A percentile compares a stretch with the other conserved stretches of the same genome.
These are phyloP conservation scores for Sarcophaga peregrina DNA, from an alignment of 1,140 invertebrate species.

Conservation along the genomic window DNA sequence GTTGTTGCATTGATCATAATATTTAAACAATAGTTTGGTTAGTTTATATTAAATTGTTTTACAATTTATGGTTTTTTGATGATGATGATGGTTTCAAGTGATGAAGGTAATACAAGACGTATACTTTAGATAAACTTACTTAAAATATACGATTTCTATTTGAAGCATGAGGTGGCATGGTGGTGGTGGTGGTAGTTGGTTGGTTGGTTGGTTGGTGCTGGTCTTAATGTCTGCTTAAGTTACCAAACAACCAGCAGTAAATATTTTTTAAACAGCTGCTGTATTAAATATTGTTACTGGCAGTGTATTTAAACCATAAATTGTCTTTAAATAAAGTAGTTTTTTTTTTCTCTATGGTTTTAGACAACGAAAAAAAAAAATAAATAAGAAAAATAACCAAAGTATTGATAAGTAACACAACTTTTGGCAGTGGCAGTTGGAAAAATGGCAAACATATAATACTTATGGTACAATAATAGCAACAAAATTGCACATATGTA, in stretches of 20 bases:
- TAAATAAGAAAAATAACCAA: neutral
- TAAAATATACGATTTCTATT: conserved; percentile 27
- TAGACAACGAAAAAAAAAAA: neutral
- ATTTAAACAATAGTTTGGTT: conserved; percentile 34
- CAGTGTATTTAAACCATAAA: conserved; percentile 30
- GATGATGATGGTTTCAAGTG: conserved; percentile 36
- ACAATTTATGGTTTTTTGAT: conserved; percentile 38
- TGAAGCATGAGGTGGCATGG: conserved; percentile 1
- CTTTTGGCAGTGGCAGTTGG: conserved; percentile 20
- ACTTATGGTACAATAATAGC: neutral
- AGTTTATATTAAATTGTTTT: conserved; percentile 36
- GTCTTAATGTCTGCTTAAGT: conserved; percentile 22
- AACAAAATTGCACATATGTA: conserved; percentile 8
- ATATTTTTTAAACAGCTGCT: conserved; percentile 21
- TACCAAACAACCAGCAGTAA: conserved; percentile 18
- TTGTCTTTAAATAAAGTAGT: conserved; percentile 26
- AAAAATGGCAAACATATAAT: neutral
- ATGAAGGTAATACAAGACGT: conserved; percentile 40
- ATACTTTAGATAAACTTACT: conserved; percentile 29
- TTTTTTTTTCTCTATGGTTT: neutral
- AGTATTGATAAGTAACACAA: conserved; percentile 25
- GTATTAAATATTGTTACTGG: conserved; percentile 14
- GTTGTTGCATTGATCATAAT: conserved; percentile 17
- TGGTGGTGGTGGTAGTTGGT: conserved; percentile 6
- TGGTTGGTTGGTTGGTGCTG: neutral